Evolutionary conservation across 2,113 vertebrate genomes (phyloP), one percentile per base, ranked within the genome.

Genomic region (Pelvicachromis taeniatus): DNA sequence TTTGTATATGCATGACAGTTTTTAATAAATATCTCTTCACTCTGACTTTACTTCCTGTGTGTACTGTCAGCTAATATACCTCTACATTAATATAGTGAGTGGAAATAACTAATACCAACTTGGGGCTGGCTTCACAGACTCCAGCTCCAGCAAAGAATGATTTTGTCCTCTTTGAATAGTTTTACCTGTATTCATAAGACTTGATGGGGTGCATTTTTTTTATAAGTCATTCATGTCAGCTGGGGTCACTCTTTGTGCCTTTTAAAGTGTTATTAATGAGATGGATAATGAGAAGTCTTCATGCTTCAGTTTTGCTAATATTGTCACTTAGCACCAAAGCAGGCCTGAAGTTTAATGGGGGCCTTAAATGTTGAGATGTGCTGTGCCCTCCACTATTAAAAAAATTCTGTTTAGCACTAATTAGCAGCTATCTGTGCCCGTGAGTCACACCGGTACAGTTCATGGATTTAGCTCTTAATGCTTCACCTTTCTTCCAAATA

Each of bases 1-100:
- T 83, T 85, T 89, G 53, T 70, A 85, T 90, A 85, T 87, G 88
- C 87, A 94, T 94, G 78, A 82, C 80, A 70, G 45, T 75, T 75
- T 75, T 9, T 52, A 75, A 75, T 75, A 75, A 75, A 75, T 52
- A 52, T 75, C 26, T 52, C 26, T 52, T 52, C 7, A n/a, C 7
- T 31, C 70, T 75, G 26, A 52, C 23, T 33, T 48, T n/a, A 33
- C 26, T n/a, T 31, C 17, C 10, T n/a, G 14, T 75, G 45, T 75
- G 6, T 52, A 29, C 26, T 33, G 45, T 52, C 65, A 26, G 40
- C 40, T 75, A n/a, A 52, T 52, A 26, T 75, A 31, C 6, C 42
- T 48, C 45, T 31, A 21, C 4, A 54, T 54, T 54, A 54, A 8
- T 52, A 19, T 4, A 29, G 23, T 29, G 40, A 73, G 14, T 9